These are phyloP conservation scores for Heliconius sara DNA, from an alignment of 2,888 invertebrate genomes.

Conservation along the genomic window DNA sequence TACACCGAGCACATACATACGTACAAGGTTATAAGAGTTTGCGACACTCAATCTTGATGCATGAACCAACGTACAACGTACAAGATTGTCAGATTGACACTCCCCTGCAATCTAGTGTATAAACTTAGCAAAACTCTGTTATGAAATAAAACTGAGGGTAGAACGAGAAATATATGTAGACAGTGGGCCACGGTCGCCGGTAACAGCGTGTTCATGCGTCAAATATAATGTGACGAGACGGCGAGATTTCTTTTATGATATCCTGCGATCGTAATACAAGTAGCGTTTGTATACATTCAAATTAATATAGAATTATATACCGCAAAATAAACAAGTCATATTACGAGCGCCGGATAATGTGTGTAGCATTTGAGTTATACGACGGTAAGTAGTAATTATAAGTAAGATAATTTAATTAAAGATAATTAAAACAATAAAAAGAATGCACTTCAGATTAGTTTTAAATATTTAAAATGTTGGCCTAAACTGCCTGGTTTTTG, in stretches of 20 bases:
- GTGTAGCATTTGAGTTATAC: neutral
- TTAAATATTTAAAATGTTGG: too few relatives aligned
- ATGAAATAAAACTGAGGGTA: slow-evolving; percentile 19
- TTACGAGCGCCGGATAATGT: neutral
- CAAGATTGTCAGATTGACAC: slow-evolving; percentile 45
- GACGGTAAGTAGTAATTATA: neutral
- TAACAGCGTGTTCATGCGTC: neutral
- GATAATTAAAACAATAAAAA: too few relatives aligned
- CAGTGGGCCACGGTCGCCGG: slow-evolving; percentile 12
- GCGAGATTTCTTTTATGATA: slow-evolving; percentile 12
- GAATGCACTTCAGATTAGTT: too few relatives aligned
- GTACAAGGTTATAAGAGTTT: slow-evolving; percentile 43
- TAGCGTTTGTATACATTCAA: neutral
- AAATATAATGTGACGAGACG: neutral
- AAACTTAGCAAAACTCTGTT: slow-evolving; percentile 28
- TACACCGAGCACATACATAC: slow-evolving; percentile 17
- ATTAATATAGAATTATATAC: neutral
- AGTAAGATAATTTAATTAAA: too few relatives aligned
- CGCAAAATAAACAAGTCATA: neutral
- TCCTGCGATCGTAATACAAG: neutral
- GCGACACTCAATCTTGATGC: slow-evolving; percentile 39
- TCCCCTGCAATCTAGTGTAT: slow-evolving; percentile 34
- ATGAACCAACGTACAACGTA: slow-evolving; percentile 26
- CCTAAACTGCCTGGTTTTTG: too few relatives aligned
- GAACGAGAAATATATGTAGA: neutral